phyloP scores from a whole-genome alignment of 2,113 vertebrate species.

The Gymnogyps californianus region DNA sequence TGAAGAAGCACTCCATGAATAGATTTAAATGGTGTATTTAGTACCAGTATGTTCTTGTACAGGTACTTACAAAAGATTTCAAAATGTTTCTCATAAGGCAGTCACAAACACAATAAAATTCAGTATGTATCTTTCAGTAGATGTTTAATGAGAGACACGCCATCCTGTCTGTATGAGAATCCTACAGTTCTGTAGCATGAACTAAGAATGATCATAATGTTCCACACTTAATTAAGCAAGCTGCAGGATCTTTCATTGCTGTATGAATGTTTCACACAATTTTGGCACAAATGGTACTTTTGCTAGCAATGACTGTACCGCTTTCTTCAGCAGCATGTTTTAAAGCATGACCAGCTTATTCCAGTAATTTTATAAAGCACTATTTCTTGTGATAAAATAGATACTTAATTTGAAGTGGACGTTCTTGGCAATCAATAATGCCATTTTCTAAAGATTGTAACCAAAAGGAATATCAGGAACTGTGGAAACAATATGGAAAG shows the following conservation, averaged over 20 bases:
- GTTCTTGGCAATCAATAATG: background rate
- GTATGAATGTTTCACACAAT: background rate
- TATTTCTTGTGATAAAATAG: background rate
- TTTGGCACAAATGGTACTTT: background rate
- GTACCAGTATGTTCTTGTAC: accelerated
- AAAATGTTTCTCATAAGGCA: background rate
- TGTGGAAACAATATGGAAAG: background rate
- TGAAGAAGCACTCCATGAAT: background rate
- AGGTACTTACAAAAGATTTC: background rate
- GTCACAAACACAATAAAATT: background rate
- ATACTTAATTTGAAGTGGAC: background rate
- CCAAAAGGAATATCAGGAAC: background rate
- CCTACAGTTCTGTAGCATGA: background rate
- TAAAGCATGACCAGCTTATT: background rate
- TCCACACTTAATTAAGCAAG: slow-evolving; percentile 11
- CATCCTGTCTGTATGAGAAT: background rate
- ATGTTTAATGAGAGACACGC: background rate
- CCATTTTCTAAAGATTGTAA: background rate
- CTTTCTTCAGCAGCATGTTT: background rate
- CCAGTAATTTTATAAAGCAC: background rate
- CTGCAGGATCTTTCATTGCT: background rate
- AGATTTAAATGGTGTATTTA: background rate
- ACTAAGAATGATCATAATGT: background rate
- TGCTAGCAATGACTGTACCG: background rate
- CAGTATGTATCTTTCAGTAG: background rate